Base-by-base conservation (phyloP, 2,888 invertebrate genomes). In the Calliphora vomitoria region DNA sequence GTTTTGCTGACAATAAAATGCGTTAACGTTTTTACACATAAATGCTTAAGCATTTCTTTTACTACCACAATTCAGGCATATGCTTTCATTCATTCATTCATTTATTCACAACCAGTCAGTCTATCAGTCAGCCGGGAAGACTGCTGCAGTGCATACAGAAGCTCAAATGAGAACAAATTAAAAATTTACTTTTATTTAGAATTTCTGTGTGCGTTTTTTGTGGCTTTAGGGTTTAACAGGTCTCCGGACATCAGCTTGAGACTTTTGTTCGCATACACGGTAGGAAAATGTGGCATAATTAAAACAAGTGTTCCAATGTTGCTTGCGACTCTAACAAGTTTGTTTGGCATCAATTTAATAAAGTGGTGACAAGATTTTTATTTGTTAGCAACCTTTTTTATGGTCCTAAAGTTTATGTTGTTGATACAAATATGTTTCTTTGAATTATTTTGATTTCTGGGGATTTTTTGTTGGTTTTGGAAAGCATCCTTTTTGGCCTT, bases 1-100 rank as follows among this genome's bases (percentile, higher is more conserved):
- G 10, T 44, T 25, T 91, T 91, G 91, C 92, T 91, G 91, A 92
- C 91, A 91, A 91, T 91, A 91, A 89, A 87, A 87, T 87, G 88
- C 88, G 85, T 86, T 88, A 76, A 85, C 25, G 68, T 85, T 87
- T 76, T 82, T 81, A 88, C 84, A 88, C 84, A 81, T 83, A 80
- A 85, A 84, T 74, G 85, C 87, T 81, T 80, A 84, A 76, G 78
- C 82, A 83, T 85, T 81, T 79, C 80, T 66, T 66, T 75, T 20
- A 47, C 69, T 75, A 25, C 58, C 69, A 50, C 62, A 13, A 47
- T 71, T 50, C 13, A 38, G 10, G 3, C 62, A 60, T 44, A 20
- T 55, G 11, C 31, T 66, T 50, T 50, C 64, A 64, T 47, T 41
- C n/a, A n/a, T 15, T 20, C 20, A 79, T 50, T 50, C 64, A 62